Evolutionary conservation across 1,140 invertebrate genomes (phyloP).

Genomic region (Microplitis demolitor): DNA sequence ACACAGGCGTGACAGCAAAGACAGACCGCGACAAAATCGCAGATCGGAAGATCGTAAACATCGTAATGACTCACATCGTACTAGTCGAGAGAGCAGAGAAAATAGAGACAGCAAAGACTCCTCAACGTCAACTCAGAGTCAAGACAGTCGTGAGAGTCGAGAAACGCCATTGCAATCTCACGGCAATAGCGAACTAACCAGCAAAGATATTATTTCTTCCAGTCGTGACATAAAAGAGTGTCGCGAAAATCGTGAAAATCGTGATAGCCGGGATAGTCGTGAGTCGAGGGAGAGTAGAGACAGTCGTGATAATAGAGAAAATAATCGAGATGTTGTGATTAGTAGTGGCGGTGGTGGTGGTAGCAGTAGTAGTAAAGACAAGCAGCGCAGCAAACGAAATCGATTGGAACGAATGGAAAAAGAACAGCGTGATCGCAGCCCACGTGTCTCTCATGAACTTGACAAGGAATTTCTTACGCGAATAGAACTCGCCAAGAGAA

Average conservation of each 20-base stretch:
- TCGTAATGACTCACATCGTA: constrained; percentile 53
- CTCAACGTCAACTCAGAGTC: constrained; percentile 11
- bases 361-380: constrained; percentile 24
- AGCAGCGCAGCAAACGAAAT: constrained; percentile 32
- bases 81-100: constrained; percentile 53
- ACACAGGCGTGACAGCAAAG: constrained; percentile 75
- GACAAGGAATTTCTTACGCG: constrained; percentile 71
- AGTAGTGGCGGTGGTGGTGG: no score
- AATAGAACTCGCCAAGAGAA: constrained; percentile 62
- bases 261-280: constrained; percentile 29
- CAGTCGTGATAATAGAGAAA: constrained; percentile 30
- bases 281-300: constrained; percentile 11
- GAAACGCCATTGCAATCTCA: constrained; percentile 17
- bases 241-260: constrained; percentile 40
- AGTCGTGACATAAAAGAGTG: constrained; percentile 26
- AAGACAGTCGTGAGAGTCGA: constrained; percentile 33
- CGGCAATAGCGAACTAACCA: not conserved
- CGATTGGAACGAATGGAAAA: constrained; percentile 31
- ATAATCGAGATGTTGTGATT: constrained; percentile 19
- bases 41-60: constrained; percentile 58
- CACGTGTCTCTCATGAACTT: constrained; percentile 55
- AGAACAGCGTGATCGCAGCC: constrained; percentile 48
- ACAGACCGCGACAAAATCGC: constrained; percentile 61
- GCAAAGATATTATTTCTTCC: not conserved
- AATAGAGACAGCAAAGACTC: constrained; percentile 32